Conservation (phyloP, 1,140 invertebrate genomes). For the Cataglyphis hispanica region DNA sequence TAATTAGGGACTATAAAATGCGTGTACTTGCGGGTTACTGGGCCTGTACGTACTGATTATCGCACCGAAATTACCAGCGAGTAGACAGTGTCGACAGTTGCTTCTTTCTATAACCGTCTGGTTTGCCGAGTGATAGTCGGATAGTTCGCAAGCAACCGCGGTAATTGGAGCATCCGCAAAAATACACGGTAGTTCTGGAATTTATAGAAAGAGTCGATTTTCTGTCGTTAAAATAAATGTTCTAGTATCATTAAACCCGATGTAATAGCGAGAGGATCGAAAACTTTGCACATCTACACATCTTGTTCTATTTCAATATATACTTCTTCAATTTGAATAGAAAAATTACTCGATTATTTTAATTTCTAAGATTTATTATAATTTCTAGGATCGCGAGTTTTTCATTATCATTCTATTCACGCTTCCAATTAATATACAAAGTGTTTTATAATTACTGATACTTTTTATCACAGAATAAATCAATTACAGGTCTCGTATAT, state of each 20-base stretch:
- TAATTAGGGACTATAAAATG: constrained; percentile 2
- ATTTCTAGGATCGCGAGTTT: background rate
- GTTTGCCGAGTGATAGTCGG: background rate
- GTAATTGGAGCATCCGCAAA: background rate
- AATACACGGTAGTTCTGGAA: background rate
- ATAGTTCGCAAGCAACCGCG: background rate
- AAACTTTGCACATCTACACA: background rate
- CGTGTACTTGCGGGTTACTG: constrained; percentile 18
- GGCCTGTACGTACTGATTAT: background rate
- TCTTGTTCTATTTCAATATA: background rate
- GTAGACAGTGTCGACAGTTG: background rate
- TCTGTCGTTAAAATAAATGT: background rate
- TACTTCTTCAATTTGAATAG: background rate
- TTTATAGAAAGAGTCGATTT: constrained; percentile 8
- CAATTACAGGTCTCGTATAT: constrained; percentile 1
- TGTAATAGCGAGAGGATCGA: background rate
- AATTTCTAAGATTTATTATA: background rate
- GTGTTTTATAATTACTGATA: background rate
- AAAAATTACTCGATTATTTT: background rate
- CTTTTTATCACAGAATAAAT: background rate
- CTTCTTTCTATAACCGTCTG: background rate
- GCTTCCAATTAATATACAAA: constrained; percentile 6
- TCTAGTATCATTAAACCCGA: background rate
- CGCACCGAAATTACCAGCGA: background rate
- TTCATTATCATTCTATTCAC: background rate